phyloP scores from a whole-genome alignment of 2,797 vertebrate genomes.

The Epinephelus malabaricus region DNA sequence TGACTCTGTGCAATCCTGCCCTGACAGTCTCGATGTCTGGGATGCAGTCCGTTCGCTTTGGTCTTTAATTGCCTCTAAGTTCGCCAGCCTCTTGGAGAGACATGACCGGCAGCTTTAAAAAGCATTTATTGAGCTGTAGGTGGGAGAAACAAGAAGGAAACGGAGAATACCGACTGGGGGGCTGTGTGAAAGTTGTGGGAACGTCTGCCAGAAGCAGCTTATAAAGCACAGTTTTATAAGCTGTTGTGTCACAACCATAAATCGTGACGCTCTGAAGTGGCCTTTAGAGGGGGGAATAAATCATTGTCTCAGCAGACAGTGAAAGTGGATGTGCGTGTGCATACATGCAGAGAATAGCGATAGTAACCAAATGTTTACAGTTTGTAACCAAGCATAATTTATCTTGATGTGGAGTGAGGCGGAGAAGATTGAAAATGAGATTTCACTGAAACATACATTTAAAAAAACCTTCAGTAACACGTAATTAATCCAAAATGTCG shows the following conservation, averaged over 20 bases:
- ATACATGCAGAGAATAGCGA: conserved; percentile 33
- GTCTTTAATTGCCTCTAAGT: conserved; percentile 40
- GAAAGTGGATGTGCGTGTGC: conserved; percentile 30
- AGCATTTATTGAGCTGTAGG: conserved; percentile 42
- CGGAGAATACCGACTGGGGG: conserved; percentile 27
- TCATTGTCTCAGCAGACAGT: conserved; percentile 49
- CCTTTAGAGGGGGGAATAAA: conserved; percentile 69
- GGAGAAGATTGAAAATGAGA: conserved; percentile 27
- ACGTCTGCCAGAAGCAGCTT: conserved; percentile 57
- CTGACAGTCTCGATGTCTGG: conserved; percentile 14
- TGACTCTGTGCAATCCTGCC: conserved; percentile 36
- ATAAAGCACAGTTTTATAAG: conserved; percentile 72
- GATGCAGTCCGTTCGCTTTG: conserved; percentile 16
- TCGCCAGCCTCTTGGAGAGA: conserved; percentile 25
- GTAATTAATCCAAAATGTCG: conserved; percentile 9
- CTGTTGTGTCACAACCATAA: conserved; percentile 65
- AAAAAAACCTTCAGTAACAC: background rate
- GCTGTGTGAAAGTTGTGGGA: conserved; percentile 64
- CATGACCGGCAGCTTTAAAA: conserved; percentile 47
- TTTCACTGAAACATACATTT: conserved; percentile 15
- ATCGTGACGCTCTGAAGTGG: conserved; percentile 54
- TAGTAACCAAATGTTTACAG: conserved; percentile 25
- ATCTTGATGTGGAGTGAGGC: conserved; percentile 7
- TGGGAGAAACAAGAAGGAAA: conserved; percentile 30
- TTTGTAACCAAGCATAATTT: conserved; percentile 41